Evolutionary conservation across 2,888 invertebrate species (phyloP).

Genomic region (Calephelis perditalis): DNA sequence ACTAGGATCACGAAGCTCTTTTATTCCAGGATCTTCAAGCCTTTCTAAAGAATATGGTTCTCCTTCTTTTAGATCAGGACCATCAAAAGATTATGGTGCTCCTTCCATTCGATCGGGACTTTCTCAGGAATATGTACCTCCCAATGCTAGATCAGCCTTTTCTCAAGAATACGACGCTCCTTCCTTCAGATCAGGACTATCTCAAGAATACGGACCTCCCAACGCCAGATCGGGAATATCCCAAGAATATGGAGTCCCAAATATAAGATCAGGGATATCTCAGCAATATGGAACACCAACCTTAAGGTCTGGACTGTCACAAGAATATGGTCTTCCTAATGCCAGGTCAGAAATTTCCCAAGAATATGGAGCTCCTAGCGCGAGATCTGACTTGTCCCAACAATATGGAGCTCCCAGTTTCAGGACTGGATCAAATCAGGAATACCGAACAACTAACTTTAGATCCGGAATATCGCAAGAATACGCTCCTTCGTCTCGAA

Average conservation of each 20-base stretch:
- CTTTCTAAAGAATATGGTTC: constrained; percentile 33
- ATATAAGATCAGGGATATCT: constrained; percentile 30
- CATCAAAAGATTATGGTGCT: constrained; percentile 36
- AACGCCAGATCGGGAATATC: constrained; percentile 26
- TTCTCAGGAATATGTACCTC: constrained; percentile 32
- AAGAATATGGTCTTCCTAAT: constrained; percentile 35
- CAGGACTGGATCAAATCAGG: constrained; percentile 18
- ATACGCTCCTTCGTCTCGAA: constrained; percentile 25
- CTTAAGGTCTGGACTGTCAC: constrained; percentile 22
- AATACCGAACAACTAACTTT: constrained; percentile 39
- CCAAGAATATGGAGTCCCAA: constrained; percentile 33
- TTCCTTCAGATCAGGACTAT: constrained; percentile 20
- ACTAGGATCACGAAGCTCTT: constrained; percentile 18
- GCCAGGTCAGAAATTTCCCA: constrained; percentile 26
- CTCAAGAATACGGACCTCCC: constrained; percentile 35
- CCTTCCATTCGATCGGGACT: constrained; percentile 30
- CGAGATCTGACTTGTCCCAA: constrained; percentile 32
- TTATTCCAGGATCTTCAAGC: constrained; percentile 11
- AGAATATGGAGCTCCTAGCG: constrained; percentile 32
- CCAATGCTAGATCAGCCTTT: constrained; percentile 27
- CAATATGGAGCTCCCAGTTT: constrained; percentile 21
- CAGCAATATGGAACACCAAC: constrained; percentile 25
- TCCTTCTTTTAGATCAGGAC: constrained; percentile 26
- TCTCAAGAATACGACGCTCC: constrained; percentile 30
- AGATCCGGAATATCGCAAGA: constrained; percentile 24